A percentile compares a stretch with the other conserved stretches of the same genome.
phyloP scores from a whole-genome alignment of 2,113 vertebrate genomes.

The Scopus umbretta region DNA sequence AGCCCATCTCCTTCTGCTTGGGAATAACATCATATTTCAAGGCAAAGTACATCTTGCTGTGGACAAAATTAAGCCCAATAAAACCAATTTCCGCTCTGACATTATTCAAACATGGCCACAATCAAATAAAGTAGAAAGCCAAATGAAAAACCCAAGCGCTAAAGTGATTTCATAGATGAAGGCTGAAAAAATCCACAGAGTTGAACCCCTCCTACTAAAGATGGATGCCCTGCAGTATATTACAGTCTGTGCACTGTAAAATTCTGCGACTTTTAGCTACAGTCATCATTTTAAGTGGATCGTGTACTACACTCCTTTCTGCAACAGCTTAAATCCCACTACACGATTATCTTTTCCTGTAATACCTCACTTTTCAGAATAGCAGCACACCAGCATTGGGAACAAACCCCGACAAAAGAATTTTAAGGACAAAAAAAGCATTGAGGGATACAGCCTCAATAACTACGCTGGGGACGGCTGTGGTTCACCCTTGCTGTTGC shows the following conservation, averaged over 20 bases:
- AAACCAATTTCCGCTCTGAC: conserved; percentile 16
- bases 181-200: background rate
- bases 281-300: background rate
- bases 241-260: background rate
- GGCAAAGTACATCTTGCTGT: background rate
- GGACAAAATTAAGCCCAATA: conserved; percentile 44
- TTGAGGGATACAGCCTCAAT: background rate
- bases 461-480: accelerated
- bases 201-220: background rate
- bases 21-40: conserved; percentile 25
- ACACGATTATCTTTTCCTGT: background rate
- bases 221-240: background rate
- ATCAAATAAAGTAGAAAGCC: conserved; percentile 7
- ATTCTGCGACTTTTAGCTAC: background rate
- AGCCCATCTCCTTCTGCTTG: background rate
- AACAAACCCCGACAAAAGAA: background rate
- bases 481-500: background rate
- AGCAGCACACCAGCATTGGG: background rate
- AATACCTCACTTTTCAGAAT: background rate
- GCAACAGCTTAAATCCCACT: background rate
- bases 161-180: conserved; percentile 11
- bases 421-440: background rate
- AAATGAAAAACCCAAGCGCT: conserved; percentile 4
- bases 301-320: background rate
- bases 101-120: conserved; percentile 36